Evolutionary conservation across 1,140 invertebrate species (phyloP).

Genomic region (Paraescarpia echinospica): DNA sequence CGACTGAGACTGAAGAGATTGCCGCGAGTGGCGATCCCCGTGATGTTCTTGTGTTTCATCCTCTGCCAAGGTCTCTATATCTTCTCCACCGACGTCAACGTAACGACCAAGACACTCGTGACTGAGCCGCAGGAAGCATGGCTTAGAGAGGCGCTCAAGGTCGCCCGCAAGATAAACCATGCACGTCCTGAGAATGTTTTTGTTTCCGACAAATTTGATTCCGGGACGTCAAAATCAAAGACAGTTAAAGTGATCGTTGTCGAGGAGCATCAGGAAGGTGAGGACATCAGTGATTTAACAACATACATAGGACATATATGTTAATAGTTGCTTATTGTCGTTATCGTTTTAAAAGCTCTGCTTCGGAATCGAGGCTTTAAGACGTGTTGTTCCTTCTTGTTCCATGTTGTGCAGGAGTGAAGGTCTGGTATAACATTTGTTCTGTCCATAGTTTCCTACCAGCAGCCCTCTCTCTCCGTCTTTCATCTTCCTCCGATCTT

Average conservation of each 20-base stretch:
- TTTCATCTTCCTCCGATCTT: too few relatives aligned
- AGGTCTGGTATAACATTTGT: too few relatives aligned
- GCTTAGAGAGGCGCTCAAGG: not conserved
- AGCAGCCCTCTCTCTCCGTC: too few relatives aligned
- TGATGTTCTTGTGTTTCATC: not conserved
- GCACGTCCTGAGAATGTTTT: not conserved
- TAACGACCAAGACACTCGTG: not conserved
- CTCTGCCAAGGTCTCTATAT: slow-evolving; percentile 17
- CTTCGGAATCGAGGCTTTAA: not conserved
- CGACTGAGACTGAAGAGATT: not conserved
- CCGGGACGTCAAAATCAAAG: not conserved
- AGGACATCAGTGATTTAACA: not conserved
- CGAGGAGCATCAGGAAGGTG: not conserved
- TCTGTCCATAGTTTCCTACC: too few relatives aligned
- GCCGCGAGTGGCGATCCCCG: not conserved
- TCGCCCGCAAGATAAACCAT: not conserved
- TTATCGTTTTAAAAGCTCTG: not conserved
- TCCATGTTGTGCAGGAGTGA: too few relatives aligned
- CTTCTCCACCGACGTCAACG: slow-evolving; percentile 26
- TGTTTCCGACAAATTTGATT: not conserved
- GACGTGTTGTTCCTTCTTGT: too few relatives aligned
- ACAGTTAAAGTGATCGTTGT: not conserved
- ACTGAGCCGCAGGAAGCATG: not conserved
- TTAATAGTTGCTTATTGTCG: not conserved
- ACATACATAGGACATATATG: not conserved